Evolutionary conservation across 1,140 invertebrate genomes (phyloP).

Genomic region (Aphelinus certus): DNA sequence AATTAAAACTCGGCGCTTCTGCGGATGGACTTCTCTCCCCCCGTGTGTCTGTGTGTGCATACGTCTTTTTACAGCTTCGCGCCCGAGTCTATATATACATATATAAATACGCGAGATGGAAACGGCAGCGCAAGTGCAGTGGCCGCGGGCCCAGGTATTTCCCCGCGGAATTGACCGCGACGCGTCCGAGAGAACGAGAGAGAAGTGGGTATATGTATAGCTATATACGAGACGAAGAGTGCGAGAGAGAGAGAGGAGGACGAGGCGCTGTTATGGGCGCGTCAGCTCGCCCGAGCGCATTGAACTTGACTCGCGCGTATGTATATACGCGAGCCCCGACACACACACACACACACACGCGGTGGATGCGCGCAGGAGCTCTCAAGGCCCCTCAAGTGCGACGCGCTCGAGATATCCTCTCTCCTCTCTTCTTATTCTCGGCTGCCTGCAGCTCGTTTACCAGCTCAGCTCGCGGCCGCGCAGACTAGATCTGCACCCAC

Average conservation of each 20-base stretch:
- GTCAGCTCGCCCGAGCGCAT: slow-evolving; percentile 32
- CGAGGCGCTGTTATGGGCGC: slow-evolving; percentile 24
- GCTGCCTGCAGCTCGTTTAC: too few relatives aligned
- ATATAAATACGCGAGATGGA: not conserved
- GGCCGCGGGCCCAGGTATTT: slow-evolving; percentile 36
- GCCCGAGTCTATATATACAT: too few relatives aligned
- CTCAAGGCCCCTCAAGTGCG: not conserved
- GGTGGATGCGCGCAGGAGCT: not conserved
- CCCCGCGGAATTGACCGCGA: slow-evolving; percentile 38
- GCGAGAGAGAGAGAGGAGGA: slow-evolving; percentile 13
- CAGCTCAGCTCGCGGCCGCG: slow-evolving; percentile 1
- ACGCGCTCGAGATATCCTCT: not conserved
- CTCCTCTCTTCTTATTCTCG: not conserved
- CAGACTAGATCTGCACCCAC: slow-evolving; percentile 9
- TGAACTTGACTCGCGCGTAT: slow-evolving; percentile 19
- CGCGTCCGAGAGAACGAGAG: slow-evolving; percentile 22
- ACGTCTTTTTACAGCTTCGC: too few relatives aligned
- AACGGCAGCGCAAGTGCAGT: not conserved
- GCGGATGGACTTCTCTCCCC: too few relatives aligned
- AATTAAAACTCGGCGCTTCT: too few relatives aligned
- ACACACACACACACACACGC: not conserved
- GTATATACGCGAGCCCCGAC: not conserved
- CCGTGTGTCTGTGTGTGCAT: too few relatives aligned
- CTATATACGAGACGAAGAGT: slow-evolving; percentile 3
- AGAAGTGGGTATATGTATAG: not conserved